These are phyloP conservation scores for Phyllostomus discolor DNA, from an alignment of 2,113 vertebrate species.

Conservation along the genomic window DNA sequence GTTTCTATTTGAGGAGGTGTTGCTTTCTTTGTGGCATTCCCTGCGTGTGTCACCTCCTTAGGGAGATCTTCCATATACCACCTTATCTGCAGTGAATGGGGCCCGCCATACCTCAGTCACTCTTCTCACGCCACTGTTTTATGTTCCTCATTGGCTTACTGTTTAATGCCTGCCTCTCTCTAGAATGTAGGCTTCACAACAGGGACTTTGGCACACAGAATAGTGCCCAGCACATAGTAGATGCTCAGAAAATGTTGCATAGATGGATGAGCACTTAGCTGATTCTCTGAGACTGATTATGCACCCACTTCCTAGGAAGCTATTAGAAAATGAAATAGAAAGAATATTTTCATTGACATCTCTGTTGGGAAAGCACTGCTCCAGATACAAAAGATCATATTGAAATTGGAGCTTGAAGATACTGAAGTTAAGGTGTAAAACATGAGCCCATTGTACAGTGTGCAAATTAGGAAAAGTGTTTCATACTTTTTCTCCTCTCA, in stretches of 20 bases:
- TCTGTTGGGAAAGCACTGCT: background rate
- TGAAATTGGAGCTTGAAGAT: background rate
- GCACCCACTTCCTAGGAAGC: background rate
- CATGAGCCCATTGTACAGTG: background rate
- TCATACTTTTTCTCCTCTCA: background rate
- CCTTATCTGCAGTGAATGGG: rapidly evolving
- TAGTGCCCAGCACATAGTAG: background rate
- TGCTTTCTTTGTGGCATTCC: background rate
- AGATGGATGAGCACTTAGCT: background rate
- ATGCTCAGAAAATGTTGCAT: background rate
- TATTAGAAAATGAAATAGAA: background rate
- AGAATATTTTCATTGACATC: background rate
- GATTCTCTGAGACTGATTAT: background rate
- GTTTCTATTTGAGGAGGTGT: background rate
- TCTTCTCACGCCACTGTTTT: background rate
- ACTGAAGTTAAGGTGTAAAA: background rate
- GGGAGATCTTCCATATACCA: background rate
- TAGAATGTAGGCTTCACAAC: background rate
- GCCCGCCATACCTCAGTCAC: rapidly evolving
- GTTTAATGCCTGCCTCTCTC: background rate
- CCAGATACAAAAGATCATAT: background rate
- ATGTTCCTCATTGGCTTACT: background rate
- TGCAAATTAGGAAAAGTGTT: background rate
- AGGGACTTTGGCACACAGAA: background rate
- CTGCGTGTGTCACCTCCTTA: background rate